Evolutionary conservation across 2,888 invertebrate species (phyloP).

Genomic region (Tricholauxania praeusta): DNA sequence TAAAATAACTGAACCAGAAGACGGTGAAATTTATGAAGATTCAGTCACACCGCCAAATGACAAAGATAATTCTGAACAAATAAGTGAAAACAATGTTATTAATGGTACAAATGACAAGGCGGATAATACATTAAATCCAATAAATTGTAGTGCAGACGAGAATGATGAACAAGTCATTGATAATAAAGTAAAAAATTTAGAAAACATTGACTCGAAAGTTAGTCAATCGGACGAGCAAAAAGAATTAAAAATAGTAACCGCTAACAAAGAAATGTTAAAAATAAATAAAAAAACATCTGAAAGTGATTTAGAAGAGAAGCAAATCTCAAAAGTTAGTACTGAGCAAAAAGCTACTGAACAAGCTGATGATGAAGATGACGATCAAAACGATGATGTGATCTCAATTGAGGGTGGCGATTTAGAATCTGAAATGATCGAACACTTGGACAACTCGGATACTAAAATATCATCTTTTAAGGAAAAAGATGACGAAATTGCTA

Average conservation of each 20-base stretch:
- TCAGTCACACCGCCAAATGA: background rate
- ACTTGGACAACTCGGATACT: slow-evolving; percentile 53
- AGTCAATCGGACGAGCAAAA: background rate
- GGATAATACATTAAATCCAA: background rate
- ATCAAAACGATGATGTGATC: slow-evolving; percentile 65
- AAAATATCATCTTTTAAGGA: slow-evolving; percentile 29
- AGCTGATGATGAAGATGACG: slow-evolving; percentile 61
- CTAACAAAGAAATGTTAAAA: background rate
- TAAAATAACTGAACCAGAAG: slow-evolving; percentile 45
- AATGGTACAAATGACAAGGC: background rate
- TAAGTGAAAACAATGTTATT: background rate
- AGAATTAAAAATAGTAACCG: background rate
- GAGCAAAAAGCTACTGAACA: slow-evolving; percentile 27
- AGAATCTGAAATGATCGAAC: slow-evolving; percentile 66
- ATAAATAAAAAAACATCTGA: background rate
- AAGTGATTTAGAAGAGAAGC: background rate
- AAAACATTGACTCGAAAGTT: background rate
- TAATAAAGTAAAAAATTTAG: too few relatives aligned
- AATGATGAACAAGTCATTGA: background rate
- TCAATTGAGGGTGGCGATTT: slow-evolving; percentile 66
- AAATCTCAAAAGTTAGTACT: background rate
- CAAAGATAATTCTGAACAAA: slow-evolving; percentile 11
- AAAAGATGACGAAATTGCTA: slow-evolving; percentile 32
- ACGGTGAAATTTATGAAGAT: slow-evolving; percentile 44
- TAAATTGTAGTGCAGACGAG: background rate